Conservation (phyloP, 2,113 vertebrate genomes). For the Charina bottae region DNA sequence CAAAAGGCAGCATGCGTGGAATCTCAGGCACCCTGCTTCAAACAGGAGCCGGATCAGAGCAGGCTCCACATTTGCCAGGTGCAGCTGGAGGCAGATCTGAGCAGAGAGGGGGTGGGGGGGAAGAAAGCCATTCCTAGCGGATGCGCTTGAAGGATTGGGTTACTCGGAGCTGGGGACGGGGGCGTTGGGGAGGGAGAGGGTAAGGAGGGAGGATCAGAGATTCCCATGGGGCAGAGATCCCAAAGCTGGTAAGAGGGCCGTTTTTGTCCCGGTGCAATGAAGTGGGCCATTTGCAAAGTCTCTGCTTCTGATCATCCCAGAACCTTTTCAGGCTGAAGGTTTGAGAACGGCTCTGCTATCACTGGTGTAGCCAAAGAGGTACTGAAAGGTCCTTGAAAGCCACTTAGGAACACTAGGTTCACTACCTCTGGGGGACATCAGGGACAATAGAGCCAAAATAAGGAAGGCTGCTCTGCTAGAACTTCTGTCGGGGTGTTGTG, state of each 20-base stretch:
- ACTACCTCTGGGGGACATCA: background rate
- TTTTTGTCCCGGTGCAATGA: background rate
- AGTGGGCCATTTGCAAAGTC: too few species aligned
- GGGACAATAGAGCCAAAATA: background rate
- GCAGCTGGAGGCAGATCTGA: constrained; percentile 35
- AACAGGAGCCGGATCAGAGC: constrained; percentile 28
- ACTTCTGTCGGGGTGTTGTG: background rate
- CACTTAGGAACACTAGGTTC: background rate
- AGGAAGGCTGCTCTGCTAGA: background rate
- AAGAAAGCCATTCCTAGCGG: constrained; percentile 12
- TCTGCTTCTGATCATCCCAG: background rate
- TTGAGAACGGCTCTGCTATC: background rate
- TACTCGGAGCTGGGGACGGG: background rate
- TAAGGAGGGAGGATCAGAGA: background rate
- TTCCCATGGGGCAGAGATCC: background rate
- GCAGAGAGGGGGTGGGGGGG: background rate
- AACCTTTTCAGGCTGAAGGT: background rate
- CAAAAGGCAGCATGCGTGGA: constrained; percentile 29
- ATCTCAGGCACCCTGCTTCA: constrained; percentile 31
- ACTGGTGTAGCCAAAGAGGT: background rate
- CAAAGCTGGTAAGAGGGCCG: background rate
- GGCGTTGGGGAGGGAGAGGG: background rate
- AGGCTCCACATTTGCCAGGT: constrained; percentile 31
- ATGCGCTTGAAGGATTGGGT: constrained; percentile 17
- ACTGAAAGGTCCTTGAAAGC: background rate